Percentiles rank a stretch among this genome's conserved stretches.
phyloP scores from a whole-genome alignment of 2,113 vertebrate genomes.

The Aphyosemion australe region DNA sequence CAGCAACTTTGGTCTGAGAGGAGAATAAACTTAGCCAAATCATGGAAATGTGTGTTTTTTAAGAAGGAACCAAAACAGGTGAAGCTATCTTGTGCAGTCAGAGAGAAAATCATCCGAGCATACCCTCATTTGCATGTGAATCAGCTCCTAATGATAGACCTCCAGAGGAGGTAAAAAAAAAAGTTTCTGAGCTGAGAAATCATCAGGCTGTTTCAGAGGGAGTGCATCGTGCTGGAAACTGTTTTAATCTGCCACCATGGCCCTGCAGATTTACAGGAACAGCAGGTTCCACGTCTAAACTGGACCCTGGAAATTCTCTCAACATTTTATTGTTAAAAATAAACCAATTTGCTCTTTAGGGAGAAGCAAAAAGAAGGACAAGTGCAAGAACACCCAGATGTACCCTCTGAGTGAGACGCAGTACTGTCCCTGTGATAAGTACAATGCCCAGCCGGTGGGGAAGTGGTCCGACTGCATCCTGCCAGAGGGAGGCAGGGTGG shows the following conservation, averaged over 20 bases:
- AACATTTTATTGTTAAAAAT: too few species aligned
- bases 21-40: not conserved
- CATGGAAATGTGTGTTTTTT: not conserved
- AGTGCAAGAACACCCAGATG: conserved; percentile 92
- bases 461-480: conserved; percentile 98
- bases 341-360: conserved; percentile 72
- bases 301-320: too few species aligned
- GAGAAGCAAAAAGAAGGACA: conserved; percentile 96
- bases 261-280: not conserved
- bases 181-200: conserved; percentile 13
- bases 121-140: conserved; percentile 35
- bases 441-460: conserved; percentile 94
- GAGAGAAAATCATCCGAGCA: not conserved
- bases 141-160: conserved; percentile 21
- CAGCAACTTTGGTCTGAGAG: conserved; percentile 1
- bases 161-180: not conserved
- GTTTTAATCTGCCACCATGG: conserved; percentile 28
- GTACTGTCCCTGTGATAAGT: conserved; percentile 96
- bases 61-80: not conserved
- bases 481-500: conserved; percentile 84
- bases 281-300: too few species aligned
- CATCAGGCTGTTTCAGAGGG: conserved; percentile 24
- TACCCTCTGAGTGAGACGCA: conserved; percentile 96
- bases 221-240: conserved; percentile 24
- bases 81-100: not conserved